These are phyloP conservation scores for Litocranius walleri DNA, from an alignment of 2,113 vertebrate species.

Conservation along the genomic window DNA sequence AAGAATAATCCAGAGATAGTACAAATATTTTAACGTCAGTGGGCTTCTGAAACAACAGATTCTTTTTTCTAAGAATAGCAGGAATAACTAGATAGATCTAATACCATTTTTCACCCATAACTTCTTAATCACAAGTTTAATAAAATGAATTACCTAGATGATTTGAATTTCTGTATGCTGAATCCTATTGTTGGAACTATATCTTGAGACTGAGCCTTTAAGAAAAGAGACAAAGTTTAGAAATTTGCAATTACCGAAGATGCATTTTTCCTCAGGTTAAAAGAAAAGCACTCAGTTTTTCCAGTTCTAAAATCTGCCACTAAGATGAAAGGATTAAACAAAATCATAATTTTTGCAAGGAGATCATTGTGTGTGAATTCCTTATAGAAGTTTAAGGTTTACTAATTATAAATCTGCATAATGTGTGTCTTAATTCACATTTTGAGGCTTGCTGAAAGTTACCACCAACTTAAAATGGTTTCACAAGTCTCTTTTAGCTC, in stretches of 20 bases:
- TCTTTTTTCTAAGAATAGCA: slow-evolving; percentile 22
- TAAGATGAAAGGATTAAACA: slow-evolving; percentile 1
- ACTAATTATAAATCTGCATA: not conserved
- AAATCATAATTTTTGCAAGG: not conserved
- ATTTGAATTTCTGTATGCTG: slow-evolving; percentile 99
- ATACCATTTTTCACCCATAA: not conserved
- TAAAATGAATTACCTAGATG: slow-evolving; percentile 88
- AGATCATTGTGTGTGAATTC: not conserved
- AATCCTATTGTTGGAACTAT: slow-evolving; percentile 99
- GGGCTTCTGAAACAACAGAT: not conserved
- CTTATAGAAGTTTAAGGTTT: slow-evolving; percentile 15
- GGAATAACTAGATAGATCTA: not conserved
- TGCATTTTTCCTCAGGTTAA: slow-evolving; percentile 18
- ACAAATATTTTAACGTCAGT: not conserved
- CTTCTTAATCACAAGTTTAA: slow-evolving; percentile 1
- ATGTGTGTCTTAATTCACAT: not conserved
- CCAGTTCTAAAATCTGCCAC: slow-evolving; percentile 17
- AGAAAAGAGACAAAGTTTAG: slow-evolving; percentile 58
- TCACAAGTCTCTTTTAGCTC: not conserved
- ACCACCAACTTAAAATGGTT: not conserved
- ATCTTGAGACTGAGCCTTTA: slow-evolving; percentile 95
- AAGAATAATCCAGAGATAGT: slow-evolving; percentile 28
- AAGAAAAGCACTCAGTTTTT: not conserved
- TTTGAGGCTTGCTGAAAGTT: slow-evolving; percentile 15
- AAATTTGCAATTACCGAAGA: slow-evolving; percentile 1